Evolutionary conservation across 2,113 vertebrate genomes (phyloP).

Genomic region (Elaphurus davidianus): DNA sequence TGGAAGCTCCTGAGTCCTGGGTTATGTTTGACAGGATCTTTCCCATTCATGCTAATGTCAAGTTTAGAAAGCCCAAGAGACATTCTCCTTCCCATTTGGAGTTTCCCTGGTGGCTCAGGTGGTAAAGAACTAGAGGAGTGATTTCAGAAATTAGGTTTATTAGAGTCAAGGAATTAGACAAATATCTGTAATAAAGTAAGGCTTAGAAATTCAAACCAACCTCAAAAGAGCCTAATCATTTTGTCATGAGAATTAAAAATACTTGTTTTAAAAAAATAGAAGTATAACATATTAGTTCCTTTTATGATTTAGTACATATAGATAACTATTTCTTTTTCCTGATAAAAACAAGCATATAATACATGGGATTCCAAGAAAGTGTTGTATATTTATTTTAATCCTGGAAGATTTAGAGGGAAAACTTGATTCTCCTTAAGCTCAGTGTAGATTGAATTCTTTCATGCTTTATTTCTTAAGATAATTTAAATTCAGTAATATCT

Average conservation of each 20-base stretch:
- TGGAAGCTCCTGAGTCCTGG: no score
- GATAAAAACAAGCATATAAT: not conserved
- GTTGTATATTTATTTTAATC: not conserved
- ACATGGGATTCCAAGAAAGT: not conserved
- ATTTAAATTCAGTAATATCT: not conserved
- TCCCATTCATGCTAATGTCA: not conserved
- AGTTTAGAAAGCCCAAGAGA: not conserved
- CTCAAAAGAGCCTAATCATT: not conserved
- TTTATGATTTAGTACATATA: not conserved
- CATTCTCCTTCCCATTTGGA: rapidly evolving
- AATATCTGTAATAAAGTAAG: not conserved
- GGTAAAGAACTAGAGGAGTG: not conserved
- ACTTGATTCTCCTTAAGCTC: not conserved
- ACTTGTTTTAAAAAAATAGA: not conserved
- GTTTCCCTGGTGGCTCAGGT: not conserved
- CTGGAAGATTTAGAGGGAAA: not conserved
- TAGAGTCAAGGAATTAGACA: not conserved
- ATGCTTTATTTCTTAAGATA: not conserved
- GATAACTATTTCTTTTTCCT: not conserved
- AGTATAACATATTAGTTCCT: not conserved
- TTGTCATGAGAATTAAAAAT: not conserved
- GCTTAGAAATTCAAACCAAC: not conserved
- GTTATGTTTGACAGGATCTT: not conserved
- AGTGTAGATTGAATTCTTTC: not conserved
- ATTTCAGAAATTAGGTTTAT: not conserved